These are phyloP conservation scores for Alcedo atthis DNA, from an alignment of 2,797 vertebrate species.

Conservation along the genomic window DNA sequence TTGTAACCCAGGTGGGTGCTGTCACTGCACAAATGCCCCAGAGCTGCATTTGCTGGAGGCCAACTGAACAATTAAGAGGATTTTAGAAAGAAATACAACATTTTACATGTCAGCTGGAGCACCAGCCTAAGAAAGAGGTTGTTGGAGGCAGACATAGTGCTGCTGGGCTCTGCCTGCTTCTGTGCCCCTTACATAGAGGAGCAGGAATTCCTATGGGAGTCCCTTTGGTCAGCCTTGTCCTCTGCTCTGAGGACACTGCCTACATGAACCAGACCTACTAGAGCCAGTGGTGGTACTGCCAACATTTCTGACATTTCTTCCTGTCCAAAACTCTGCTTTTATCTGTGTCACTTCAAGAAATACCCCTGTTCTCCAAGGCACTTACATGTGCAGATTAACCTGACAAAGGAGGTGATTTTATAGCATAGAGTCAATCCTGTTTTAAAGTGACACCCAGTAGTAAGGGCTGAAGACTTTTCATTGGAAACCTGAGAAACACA, in stretches of 20 bases:
- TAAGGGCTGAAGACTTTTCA: not conserved
- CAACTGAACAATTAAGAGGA: fast-evolving
- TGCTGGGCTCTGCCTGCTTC: not conserved
- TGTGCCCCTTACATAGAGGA: fast-evolving
- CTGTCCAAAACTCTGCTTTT: not conserved
- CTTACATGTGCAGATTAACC: not conserved
- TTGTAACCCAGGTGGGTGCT: not conserved
- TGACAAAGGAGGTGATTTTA: not conserved
- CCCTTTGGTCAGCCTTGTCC: fast-evolving
- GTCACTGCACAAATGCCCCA: fast-evolving
- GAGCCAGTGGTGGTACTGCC: not conserved
- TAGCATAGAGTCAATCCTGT: not conserved
- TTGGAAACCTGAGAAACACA: not conserved
- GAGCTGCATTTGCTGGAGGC: not conserved
- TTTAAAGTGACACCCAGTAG: not conserved
- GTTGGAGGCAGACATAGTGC: fast-evolving
- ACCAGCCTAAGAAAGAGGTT: not conserved
- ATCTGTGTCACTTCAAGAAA: not conserved
- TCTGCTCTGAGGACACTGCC: not conserved
- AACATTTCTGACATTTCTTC: not conserved
- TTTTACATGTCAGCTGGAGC: not conserved
- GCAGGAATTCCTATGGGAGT: fast-evolving
- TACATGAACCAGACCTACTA: not conserved
- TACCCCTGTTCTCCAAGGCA: not conserved
- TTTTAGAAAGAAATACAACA: not conserved